Conservation (phyloP, 2,888 invertebrate genomes). For the Drepanosiphum platanoidis region DNA sequence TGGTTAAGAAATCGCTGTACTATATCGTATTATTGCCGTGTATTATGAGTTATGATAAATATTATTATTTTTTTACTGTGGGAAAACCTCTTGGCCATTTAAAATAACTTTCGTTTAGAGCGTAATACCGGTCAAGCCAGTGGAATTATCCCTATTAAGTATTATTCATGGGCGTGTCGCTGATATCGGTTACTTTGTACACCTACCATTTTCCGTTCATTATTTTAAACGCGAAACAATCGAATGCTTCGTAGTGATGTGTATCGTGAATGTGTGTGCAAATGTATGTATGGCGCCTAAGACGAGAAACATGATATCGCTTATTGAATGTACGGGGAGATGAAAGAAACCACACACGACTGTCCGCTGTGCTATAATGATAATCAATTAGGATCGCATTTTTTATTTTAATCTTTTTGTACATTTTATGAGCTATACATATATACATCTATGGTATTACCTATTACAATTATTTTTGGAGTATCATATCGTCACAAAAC, state of each 20-base stretch:
- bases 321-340: not conserved
- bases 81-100: constrained; percentile 25
- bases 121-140: constrained; percentile 52
- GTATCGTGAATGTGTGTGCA: not conserved
- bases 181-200: constrained; percentile 43
- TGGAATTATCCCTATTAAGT: constrained; percentile 46
- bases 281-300: constrained; percentile 36
- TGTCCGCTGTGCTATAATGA: constrained; percentile 12
- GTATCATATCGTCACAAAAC: not conserved
- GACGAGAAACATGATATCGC: constrained; percentile 39
- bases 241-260: not conserved
- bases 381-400: constrained; percentile 20
- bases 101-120: constrained; percentile 48
- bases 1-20: not conserved
- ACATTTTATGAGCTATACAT: not conserved
- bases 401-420: constrained; percentile 1
- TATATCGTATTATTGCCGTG: not conserved
- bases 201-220: constrained; percentile 2
- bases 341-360: constrained; percentile 41
- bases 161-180: constrained; percentile 52
- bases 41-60: not conserved
- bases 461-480: not conserved
- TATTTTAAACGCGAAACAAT: constrained; percentile 49
- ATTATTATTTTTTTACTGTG: not conserved
- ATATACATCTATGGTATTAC: not conserved